Evolutionary conservation across 2,113 vertebrate species (phyloP), one percentile per base, ranked within the genome.

Genomic region (Vidua macroura): DNA sequence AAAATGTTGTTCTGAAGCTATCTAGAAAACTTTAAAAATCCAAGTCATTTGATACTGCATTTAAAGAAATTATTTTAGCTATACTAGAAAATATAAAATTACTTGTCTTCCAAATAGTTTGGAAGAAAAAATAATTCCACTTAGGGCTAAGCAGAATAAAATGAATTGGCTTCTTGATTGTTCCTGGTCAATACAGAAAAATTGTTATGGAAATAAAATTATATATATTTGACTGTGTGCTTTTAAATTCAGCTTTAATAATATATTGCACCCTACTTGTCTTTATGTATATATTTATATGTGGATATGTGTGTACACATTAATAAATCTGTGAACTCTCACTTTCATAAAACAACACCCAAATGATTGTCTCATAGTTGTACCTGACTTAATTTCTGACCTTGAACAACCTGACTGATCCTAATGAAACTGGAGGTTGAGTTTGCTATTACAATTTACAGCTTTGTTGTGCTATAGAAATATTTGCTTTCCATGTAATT

Each of bases 341-440:
- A 11, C 14, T 76, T 85, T 25, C n/a, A 35, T 19, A 31, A 33
- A 85, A 60, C 17, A 59, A 14, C 44, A 62, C 21, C 6, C 23
- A 33, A 53, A 63, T 1, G 0, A 21, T 25, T 62, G 8, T 19
- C 31, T 70, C 2, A 15, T 43, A 31, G 3, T 19, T 56, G 14
- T 28, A 80, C 15, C 23, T 22, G 8, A 13, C 21, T 59, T 64
- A 33, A 55, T 70, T 79, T 44, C 46, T 69, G 18, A 48, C 12
- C 77, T 58, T 21, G 20, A 59, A 44, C 15, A 39, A 19, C 2
- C 24, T 74, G 20, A 12, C 11, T 35, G 25, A 49, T 66, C 35
- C 8, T 51, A 14, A 49, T 39, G 33, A 31, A 75, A 46, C 24
- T 21, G 31, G 8, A 79, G 1, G 17, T 46, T 79, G 15, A 49